Conservation (phyloP, 2,888 invertebrate genomes). For the Brenthis hecate region DNA sequence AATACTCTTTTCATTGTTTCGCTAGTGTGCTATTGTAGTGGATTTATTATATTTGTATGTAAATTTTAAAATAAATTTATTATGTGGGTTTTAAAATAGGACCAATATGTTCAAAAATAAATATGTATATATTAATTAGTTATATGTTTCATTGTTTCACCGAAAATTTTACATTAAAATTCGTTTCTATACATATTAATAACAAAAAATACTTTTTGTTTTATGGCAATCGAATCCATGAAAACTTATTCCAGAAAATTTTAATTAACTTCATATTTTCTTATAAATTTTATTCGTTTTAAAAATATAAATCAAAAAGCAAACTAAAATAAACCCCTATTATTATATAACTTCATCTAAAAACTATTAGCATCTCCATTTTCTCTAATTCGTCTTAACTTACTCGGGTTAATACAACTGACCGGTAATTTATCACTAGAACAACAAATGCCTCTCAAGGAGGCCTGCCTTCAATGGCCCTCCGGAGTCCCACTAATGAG, state of each 20-base stretch:
- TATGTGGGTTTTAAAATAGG: conserved; percentile 3
- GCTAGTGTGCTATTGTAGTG: not conserved
- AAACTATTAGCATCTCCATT: conserved; percentile 9
- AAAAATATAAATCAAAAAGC: not conserved
- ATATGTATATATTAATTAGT: conserved; percentile 4
- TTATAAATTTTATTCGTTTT: too few relatives aligned
- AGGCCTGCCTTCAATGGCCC: conserved; percentile 67
- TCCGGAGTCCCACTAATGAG: conserved; percentile 67
- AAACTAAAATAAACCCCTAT: not conserved
- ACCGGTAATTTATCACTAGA: conserved; percentile 60
- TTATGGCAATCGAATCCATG: too few relatives aligned
- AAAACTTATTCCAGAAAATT: not conserved
- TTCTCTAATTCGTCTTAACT: conserved; percentile 10
- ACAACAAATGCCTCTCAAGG: conserved; percentile 65
- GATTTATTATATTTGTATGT: not conserved
- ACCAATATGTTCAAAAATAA: conserved; percentile 15
- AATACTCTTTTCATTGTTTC: not conserved
- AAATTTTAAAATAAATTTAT: not conserved
- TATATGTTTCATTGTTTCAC: conserved; percentile 1
- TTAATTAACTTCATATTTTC: too few relatives aligned
- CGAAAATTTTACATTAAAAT: not conserved
- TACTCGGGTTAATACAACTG: conserved; percentile 31
- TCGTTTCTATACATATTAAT: too few relatives aligned
- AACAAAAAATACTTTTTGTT: too few relatives aligned
- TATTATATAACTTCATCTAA: not conserved